Conservation (phyloP, 2,113 vertebrate genomes). For the Melanostigma gelatinosum region DNA sequence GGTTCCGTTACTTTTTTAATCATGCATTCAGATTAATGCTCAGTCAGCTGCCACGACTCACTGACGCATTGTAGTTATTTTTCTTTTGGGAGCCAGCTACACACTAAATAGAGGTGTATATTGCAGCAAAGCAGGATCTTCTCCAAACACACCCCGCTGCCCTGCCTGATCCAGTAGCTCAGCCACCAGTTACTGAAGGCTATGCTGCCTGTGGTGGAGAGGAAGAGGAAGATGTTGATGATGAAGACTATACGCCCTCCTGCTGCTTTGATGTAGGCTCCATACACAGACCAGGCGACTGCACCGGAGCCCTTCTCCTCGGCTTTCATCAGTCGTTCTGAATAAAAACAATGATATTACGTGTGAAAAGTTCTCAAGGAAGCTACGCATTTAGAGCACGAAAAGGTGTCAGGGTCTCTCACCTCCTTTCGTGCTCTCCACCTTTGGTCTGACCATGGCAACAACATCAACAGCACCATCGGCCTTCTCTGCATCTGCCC, state of each 20-base stretch:
- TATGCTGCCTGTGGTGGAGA: conserved; percentile 83
- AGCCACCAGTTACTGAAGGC: conserved; percentile 88
- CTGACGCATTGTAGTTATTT: conserved; percentile 54
- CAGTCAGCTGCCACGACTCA: conserved; percentile 53
- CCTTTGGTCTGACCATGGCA: conserved; percentile 40
- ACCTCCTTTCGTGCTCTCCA: conserved; percentile 73
- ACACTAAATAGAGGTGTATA: conserved; percentile 11
- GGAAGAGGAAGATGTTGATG: conserved; percentile 82
- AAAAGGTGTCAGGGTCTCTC: conserved; percentile 40
- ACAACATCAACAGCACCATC: conserved; percentile 28
- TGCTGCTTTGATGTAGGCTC: conserved; percentile 85
- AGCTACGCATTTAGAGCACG: background rate
- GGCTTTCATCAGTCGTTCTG: conserved; percentile 81
- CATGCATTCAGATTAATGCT: conserved; percentile 76
- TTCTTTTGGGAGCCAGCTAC: conserved; percentile 43
- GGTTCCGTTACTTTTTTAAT: conserved; percentile 72
- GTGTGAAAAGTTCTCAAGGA: background rate
- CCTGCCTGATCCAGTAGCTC: conserved; percentile 86
- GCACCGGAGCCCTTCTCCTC: conserved; percentile 84
- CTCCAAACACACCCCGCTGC: conserved; percentile 80
- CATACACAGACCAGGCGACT: conserved; percentile 81
- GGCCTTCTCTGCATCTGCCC: conserved; percentile 33
- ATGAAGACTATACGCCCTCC: conserved; percentile 81
- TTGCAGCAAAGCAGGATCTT: conserved; percentile 15
- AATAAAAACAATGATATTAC: background rate